Conservation (phyloP, 2,113 vertebrate genomes). For the Hyaena hyaena region DNA sequence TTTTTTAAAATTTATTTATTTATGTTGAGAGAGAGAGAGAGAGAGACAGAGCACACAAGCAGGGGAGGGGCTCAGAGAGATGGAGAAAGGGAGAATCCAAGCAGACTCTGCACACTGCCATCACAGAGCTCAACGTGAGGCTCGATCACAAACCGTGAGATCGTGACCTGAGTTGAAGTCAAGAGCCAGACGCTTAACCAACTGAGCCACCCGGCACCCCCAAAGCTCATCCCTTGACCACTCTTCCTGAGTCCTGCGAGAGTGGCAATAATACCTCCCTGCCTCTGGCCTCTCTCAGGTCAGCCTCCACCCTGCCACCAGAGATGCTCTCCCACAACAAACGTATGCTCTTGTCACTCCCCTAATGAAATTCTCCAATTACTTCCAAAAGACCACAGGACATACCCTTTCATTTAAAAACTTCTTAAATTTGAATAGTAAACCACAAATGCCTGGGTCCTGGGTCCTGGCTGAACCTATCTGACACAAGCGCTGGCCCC, state of each 20-base stretch:
- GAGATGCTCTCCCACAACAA: neutral
- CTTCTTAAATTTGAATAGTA: slow-evolving; percentile 31
- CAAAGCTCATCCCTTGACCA: neutral
- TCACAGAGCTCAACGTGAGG: no score
- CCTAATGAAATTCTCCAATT: slow-evolving; percentile 19
- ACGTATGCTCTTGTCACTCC: neutral
- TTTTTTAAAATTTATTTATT: no score
- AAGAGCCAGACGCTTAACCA: no score
- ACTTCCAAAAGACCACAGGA: slow-evolving; percentile 32
- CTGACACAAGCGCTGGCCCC: neutral
- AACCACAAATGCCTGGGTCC: neutral
- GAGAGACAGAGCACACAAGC: no score
- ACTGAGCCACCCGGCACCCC: neutral
- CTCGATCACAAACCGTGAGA: no score
- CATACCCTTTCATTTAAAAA: slow-evolving; percentile 41
- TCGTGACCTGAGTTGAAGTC: no score
- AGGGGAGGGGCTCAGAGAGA: no score
- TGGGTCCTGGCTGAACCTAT: slow-evolving; percentile 32
- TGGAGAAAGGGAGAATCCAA: no score
- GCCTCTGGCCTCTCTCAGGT: neutral
- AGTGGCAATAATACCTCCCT: neutral
- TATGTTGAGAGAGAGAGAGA: no score
- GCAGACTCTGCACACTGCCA: no score
- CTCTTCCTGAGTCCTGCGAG: neutral
- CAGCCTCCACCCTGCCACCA: neutral